These are phyloP conservation scores for Helobdella robusta DNA, from an alignment of 2,888 invertebrate genomes.

Conservation along the genomic window DNA sequence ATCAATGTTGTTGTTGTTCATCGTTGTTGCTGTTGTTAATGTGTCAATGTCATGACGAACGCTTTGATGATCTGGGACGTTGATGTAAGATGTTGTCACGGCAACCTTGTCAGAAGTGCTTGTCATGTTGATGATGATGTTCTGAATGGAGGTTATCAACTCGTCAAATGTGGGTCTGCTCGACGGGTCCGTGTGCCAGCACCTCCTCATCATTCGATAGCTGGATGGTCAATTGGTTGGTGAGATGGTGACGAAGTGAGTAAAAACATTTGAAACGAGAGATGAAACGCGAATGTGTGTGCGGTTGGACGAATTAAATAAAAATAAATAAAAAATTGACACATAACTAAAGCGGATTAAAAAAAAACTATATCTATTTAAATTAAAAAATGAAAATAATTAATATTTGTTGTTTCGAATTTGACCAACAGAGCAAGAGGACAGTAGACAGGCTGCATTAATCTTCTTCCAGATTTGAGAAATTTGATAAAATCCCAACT, in stretches of 20 bases:
- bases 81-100: too few species aligned
- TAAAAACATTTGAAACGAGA: too few species aligned
- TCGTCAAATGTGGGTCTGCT: slow-evolving; percentile 32
- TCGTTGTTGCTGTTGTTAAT: background rate
- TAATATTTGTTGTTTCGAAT: too few species aligned
- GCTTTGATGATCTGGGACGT: too few species aligned
- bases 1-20: background rate
- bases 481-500: slow-evolving; percentile 52
- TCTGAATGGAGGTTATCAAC: slow-evolving; percentile 27
- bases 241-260: background rate
- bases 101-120: too few species aligned
- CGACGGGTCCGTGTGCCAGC: slow-evolving; percentile 32
- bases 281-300: too few species aligned
- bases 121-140: slow-evolving; percentile 29
- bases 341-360: background rate
- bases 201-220: slow-evolving; percentile 32
- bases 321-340: too few species aligned
- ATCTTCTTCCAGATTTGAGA: slow-evolving; percentile 49
- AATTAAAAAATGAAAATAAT: too few species aligned
- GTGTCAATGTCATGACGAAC: background rate
- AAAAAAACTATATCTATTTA: too few species aligned
- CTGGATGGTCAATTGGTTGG: slow-evolving; percentile 20
- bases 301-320: too few species aligned
- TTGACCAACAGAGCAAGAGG: slow-evolving; percentile 43
- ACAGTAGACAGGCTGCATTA: slow-evolving; percentile 52